Percentiles rank a stretch among this genome's conserved stretches.
Evolutionary conservation across 2,797 vertebrate genomes (phyloP).

Genomic region (Myripristis jacobus): DNA sequence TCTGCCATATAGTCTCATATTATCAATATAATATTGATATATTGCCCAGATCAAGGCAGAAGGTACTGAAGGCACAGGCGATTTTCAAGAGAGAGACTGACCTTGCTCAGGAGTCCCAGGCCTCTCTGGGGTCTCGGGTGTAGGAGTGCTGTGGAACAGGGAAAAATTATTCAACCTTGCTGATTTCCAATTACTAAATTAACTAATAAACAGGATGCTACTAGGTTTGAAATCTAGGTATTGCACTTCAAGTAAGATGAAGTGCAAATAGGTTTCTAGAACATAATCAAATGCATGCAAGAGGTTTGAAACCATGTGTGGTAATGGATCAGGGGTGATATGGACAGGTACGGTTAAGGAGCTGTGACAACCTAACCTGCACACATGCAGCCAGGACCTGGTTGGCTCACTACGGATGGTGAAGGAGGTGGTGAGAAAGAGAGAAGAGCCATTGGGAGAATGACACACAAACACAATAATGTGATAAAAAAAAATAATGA

Average conservation of each 20-base stretch:
- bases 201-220: background rate
- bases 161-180: background rate
- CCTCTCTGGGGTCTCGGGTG: constrained; percentile 13
- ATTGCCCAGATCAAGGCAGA: background rate
- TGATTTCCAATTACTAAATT: background rate
- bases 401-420: constrained; percentile 82
- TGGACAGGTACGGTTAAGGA: constrained; percentile 68
- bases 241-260: background rate
- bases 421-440: constrained; percentile 6
- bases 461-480: constrained; percentile 44
- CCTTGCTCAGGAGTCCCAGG: constrained; percentile 45
- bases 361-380: constrained; percentile 82
- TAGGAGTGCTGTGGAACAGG: constrained; percentile 56
- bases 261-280: background rate
- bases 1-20: no score
- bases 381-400: constrained; percentile 80
- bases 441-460: constrained; percentile 35
- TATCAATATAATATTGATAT: no score
- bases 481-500: constrained; percentile 24
- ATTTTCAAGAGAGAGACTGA: constrained; percentile 54
- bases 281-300: constrained; percentile 9
- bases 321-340: constrained; percentile 33
- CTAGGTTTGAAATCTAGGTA: background rate
- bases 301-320: constrained; percentile 16
- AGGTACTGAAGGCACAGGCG: background rate